Evolutionary conservation across 2,113 vertebrate genomes (phyloP), one percentile per base, ranked within the genome.

Genomic region (Ploceus nigricollis): DNA sequence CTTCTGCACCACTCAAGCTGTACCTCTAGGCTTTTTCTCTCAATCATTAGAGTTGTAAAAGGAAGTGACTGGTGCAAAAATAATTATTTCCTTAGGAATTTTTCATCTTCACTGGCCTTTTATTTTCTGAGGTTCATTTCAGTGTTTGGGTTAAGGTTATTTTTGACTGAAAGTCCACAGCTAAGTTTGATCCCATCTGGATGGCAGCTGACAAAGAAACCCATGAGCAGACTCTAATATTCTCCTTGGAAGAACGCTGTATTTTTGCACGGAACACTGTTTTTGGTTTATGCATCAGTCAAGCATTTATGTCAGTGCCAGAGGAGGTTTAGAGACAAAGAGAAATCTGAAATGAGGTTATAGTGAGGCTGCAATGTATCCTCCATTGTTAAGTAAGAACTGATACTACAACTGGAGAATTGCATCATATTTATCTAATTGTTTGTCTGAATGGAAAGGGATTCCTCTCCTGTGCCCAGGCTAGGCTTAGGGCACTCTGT

Each of bases 31-130:
- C 53, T 82, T 23, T 85, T 94, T 76, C 66, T 88, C 70, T 93
- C 57, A 80, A 19, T 76, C 79, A 76, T 82, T 90, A 86, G 24
- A 90, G 58, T 21, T 88, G 75, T 72, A 95, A 89, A 88, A 94
- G 53, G 50, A 94, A 90, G 66, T n/a, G 61, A 92, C 54, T 69
- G 53, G 50, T 80, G 68, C 48, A 96, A 92, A 94, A 94, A 84
- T 89, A 96, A 93, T 76, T 88, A 53, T 86, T 92, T 95, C 86
- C 83, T 90, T 68, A 90, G 86, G 82, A 92, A 72, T 65, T 90
- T 94, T 95, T 86, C 58, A 37, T 93, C 75, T 85, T 87, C 27
- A 31, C 12, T 76, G 21, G 65, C 35, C 27, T 30, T 66, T 60
- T 94, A 89, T 77, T 78, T 57, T 25, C 44, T 72, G 27, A 76